Evolutionary conservation across 1,140 invertebrate genomes (phyloP).

Genomic region (Drosophila nikananu): DNA sequence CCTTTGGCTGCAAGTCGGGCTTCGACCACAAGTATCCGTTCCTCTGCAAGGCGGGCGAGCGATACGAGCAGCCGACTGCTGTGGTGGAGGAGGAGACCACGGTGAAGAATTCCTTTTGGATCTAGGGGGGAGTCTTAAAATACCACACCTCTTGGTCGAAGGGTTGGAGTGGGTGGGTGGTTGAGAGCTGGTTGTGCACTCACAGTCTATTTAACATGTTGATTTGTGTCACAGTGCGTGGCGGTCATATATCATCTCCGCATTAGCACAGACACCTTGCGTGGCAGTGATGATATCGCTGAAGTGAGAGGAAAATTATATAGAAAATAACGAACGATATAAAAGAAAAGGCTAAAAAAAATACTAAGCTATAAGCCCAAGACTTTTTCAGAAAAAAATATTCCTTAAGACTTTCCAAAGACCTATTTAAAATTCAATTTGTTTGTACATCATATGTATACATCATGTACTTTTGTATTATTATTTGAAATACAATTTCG

Average conservation of each 20-base stretch:
- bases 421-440: too few relatives aligned
- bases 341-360: background rate
- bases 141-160: background rate
- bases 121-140: constrained; percentile 34
- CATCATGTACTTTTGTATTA: too few relatives aligned
- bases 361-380: background rate
- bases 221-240: constrained; percentile 66
- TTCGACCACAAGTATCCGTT: constrained; percentile 39
- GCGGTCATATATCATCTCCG: constrained; percentile 72
- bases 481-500: too few relatives aligned
- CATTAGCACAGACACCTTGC: constrained; percentile 59
- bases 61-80: constrained; percentile 17
- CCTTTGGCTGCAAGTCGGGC: constrained; percentile 53
- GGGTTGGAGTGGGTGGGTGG: constrained; percentile 5
- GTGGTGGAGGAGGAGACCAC: constrained; percentile 21
- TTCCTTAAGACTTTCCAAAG: too few relatives aligned
- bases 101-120: background rate
- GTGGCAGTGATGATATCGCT: constrained; percentile 12
- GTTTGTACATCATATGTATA: too few relatives aligned
- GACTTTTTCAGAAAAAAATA: too few relatives aligned
- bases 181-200: constrained; percentile 12
- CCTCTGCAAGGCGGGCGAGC: constrained; percentile 55
- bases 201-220: constrained; percentile 75
- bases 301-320: background rate
- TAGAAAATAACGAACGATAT: constrained; percentile 12